These are phyloP conservation scores for Agrotis clavis DNA, from an alignment of 2,888 invertebrate species.

Conservation along the genomic window DNA sequence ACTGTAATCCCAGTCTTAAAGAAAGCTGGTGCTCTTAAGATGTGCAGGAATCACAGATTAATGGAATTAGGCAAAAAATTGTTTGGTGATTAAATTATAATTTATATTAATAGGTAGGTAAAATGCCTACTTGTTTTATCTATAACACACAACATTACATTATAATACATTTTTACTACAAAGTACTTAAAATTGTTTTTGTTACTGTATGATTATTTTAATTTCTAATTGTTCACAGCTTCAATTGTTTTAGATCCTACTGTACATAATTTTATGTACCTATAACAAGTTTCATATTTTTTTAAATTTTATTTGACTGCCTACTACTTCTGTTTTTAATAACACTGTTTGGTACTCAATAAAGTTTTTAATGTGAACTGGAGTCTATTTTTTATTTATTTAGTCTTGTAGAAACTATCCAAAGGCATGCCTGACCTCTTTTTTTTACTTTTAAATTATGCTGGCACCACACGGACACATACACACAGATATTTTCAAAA, in stretches of 20 bases:
- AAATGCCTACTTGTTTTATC: constrained; percentile 68
- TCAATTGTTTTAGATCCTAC: constrained; percentile 51
- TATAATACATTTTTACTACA: constrained; percentile 67
- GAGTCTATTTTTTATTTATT: constrained; percentile 68
- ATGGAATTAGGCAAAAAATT: constrained; percentile 97
- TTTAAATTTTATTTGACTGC: constrained; percentile 46
- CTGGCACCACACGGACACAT: not conserved
- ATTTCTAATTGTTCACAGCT: constrained; percentile 32
- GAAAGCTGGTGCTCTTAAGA: constrained; percentile 95
- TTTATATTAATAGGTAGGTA: constrained; percentile 64
- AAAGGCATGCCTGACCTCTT: constrained; percentile 6
- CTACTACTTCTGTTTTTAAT: constrained; percentile 42
- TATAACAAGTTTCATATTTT: constrained; percentile 54
- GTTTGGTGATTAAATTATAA: constrained; percentile 94
- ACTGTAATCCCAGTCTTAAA: constrained; percentile 94
- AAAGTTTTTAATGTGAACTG: constrained; percentile 70
- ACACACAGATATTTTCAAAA: not conserved
- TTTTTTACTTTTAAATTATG: not conserved
- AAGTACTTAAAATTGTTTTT: constrained; percentile 65
- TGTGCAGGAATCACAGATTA: constrained; percentile 96
- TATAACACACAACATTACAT: constrained; percentile 55
- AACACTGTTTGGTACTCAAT: constrained; percentile 69
- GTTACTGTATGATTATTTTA: constrained; percentile 34
- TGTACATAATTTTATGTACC: constrained; percentile 69
- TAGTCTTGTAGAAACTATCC: constrained; percentile 75